Percentiles rank a stretch among this genome's conserved stretches.
phyloP scores from a whole-genome alignment of 2,888 invertebrate species.

The Dorcus hopei region DNA sequence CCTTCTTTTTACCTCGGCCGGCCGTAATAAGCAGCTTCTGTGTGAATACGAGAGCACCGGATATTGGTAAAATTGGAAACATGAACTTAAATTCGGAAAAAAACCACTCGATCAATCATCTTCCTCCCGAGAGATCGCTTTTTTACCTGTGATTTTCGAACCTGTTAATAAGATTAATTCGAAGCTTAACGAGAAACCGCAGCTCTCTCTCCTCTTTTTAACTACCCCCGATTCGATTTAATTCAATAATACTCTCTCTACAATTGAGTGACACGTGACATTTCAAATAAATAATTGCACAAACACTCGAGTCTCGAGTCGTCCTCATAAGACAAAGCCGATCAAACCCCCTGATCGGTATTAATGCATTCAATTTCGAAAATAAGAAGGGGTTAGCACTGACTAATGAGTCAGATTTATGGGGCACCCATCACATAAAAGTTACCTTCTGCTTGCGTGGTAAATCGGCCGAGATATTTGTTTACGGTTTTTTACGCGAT shows the following conservation, averaged over 20 bases:
- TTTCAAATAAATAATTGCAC: background rate
- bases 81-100: constrained; percentile 15
- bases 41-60: constrained; percentile 22
- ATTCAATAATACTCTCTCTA: too few relatives aligned
- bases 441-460: constrained; percentile 3
- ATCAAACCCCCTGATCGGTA: constrained; percentile 5
- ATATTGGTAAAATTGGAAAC: constrained; percentile 34
- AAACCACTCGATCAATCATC: constrained; percentile 32
- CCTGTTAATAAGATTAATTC: constrained; percentile 10
- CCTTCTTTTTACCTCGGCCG: background rate
- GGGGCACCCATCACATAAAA: constrained; percentile 6
- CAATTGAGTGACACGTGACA: constrained; percentile 14
- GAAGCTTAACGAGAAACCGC: background rate
- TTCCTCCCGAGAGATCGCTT: constrained; percentile 25
- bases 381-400: constrained; percentile 13
- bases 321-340: too few relatives aligned
- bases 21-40: background rate
- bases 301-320: too few relatives aligned
- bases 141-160: constrained; percentile 27
- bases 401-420: constrained; percentile 12
- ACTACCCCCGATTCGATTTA: too few relatives aligned
- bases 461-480: constrained; percentile 16
- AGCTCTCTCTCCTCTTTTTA: too few relatives aligned
- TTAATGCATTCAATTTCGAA: constrained; percentile 6
- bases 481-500: constrained; percentile 13